Base-by-base conservation (phyloP, 2,797 vertebrate species). In the Macroramphosus scolopax region DNA sequence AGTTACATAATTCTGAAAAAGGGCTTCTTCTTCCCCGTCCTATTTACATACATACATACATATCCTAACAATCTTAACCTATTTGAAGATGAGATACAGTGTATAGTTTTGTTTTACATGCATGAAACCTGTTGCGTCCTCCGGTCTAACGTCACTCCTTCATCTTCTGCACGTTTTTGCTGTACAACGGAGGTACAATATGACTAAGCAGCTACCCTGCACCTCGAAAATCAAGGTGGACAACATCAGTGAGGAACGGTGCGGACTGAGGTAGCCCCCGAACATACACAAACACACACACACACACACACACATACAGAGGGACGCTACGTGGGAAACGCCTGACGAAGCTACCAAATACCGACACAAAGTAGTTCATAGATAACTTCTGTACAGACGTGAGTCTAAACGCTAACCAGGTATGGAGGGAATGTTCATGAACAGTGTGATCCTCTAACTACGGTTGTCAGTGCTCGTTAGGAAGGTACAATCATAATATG, bases 1-100 rank as follows among this genome's bases (percentile, higher is more conserved):
- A 80, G 75, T 84, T 85, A 83, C 75, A 79, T 77, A 54, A 70
- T 85, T 81, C 64, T 77, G 75, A 59, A 81, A 86, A 87, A 75
- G 39, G 45, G 29, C 33, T 11, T 35, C n/a, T n/a, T n/a, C n/a
- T n/a, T 55, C 72, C 70, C 74, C 63, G 5, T 75, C 62, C 18
- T 86, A 87, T 88, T 82, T 87, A 87, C 84, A 87, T 85, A 87
- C 79, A 82, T 88, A 89, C 84, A 87, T 82, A 88, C 75, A 85
- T 78, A 73, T 78, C 56, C 75, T 82, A 85, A 84, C 79, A 82
- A 81, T 81, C 75, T 78, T 82, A 80, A 74, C 59, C 78, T 83
- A 80, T 77, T 60, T 66, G 81, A 68, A 72, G 70, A 83, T 81
- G 80, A 81, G 65, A 78, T 78, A 83, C 75, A 79, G 81, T 77